Evolutionary conservation across 2,888 invertebrate genomes (phyloP).

Genomic region (Cryptocephalus primarius): DNA sequence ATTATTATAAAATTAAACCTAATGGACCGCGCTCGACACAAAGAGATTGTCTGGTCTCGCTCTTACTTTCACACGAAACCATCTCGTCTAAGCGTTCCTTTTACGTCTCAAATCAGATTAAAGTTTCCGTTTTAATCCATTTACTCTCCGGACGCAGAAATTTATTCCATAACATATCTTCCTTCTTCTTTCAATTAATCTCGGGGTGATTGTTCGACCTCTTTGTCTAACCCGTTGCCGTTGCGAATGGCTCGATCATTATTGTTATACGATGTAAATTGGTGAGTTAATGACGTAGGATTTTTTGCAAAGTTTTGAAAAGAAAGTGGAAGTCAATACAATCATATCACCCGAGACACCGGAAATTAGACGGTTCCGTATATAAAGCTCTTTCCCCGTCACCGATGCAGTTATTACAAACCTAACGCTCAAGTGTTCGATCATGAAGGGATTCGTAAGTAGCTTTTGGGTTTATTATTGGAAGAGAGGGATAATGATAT

Average conservation of each 20-base stretch:
- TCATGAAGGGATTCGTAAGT: slow-evolving; percentile 25
- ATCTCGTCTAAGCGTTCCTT: too few species aligned
- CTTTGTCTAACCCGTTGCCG: too few species aligned
- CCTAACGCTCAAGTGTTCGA: slow-evolving; percentile 12
- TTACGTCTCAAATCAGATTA: too few species aligned
- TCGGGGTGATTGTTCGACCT: too few species aligned
- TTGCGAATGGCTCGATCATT: too few species aligned
- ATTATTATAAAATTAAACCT: background rate
- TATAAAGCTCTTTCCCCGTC: slow-evolving; percentile 21
- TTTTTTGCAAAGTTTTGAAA: slow-evolving; percentile 8
- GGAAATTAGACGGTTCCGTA: slow-evolving; percentile 18
- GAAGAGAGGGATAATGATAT: too few species aligned
- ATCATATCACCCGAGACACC: slow-evolving; percentile 18
- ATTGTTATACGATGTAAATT: too few species aligned
- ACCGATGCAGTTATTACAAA: slow-evolving; percentile 16
- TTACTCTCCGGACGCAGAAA: too few species aligned
- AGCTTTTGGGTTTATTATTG: background rate
- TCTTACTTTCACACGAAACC: background rate
- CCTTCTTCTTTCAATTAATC: too few species aligned
- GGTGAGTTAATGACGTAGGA: background rate
- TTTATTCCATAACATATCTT: too few species aligned
- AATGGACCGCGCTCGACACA: background rate
- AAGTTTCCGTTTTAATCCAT: too few species aligned
- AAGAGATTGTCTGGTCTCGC: background rate
- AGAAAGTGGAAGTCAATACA: slow-evolving; percentile 28